Evolutionary conservation across 2,888 invertebrate species (phyloP).

Genomic region (Entomobrya proxima): DNA sequence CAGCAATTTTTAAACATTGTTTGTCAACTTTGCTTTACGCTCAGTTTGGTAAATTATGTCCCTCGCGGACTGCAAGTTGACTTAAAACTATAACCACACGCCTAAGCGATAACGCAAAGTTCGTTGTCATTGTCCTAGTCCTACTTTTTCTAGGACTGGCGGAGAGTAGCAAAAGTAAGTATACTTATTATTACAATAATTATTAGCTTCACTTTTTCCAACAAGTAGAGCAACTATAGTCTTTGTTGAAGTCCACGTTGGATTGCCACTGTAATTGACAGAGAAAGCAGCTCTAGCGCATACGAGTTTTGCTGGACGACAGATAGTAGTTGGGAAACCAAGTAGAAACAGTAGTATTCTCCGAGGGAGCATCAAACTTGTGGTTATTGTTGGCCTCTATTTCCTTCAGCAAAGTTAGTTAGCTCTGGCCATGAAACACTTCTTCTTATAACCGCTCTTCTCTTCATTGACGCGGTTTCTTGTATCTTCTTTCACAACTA

Average conservation of each 20-base stretch:
- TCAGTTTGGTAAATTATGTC: background rate
- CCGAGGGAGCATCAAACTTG: conserved; percentile 61
- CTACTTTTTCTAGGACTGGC: background rate
- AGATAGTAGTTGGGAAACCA: background rate
- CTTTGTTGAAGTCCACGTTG: background rate
- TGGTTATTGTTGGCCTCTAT: conserved; percentile 50
- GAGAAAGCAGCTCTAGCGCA: too few species aligned
- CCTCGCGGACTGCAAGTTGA: background rate
- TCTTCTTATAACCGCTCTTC: background rate
- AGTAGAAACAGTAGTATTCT: conserved; percentile 35
- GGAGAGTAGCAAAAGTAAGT: background rate
- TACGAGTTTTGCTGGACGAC: conserved; percentile 23
- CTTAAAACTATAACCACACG: conserved; percentile 27
- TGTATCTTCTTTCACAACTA: background rate
- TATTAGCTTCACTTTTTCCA: conserved; percentile 15
- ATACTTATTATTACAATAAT: conserved; percentile 38
- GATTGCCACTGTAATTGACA: background rate
- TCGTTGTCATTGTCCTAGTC: conserved; percentile 21
- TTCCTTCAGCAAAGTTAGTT: conserved; percentile 41
- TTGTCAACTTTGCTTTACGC: background rate
- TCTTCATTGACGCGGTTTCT: conserved; percentile 8
- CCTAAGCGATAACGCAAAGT: background rate
- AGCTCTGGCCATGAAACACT: too few species aligned
- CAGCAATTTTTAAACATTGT: too few species aligned
- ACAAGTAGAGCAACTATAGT: background rate